Base-by-base conservation (phyloP, 2,888 invertebrate genomes). In the Drosophila koepferae region DNA sequence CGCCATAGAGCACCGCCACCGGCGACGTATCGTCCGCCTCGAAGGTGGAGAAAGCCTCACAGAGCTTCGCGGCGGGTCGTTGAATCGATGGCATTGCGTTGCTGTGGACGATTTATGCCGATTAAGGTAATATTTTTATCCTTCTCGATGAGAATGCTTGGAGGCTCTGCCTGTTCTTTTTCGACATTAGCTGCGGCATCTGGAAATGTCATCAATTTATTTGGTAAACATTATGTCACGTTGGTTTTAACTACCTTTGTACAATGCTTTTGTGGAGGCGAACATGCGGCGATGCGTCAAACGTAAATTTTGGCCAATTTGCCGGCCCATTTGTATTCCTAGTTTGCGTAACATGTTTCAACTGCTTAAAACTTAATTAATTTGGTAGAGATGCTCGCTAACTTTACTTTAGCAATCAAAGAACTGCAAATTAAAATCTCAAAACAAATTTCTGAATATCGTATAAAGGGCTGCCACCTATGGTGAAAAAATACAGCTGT, bases 41-140 rank as follows among this genome's bases (percentile, higher is more conserved):
- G 93, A 98, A 99, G 18, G 94, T 94, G 72, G 95, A 94, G 59
- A 99, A 95, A 0, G 97, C 97, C 38, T 95, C 94, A 5, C 94
- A 94, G 20, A 99, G 94, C 82, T 95, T 94, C 36, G 93, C 91
- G 0, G 97, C 95, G 4, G n/a, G 97, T 96, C 3, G 93, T 93
- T 38, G 94, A 94, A 90, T 98, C 95, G 0, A 99, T 94, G 82
- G 97, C 96, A 93, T 99, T 99, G 49, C 97, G 95, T 81, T 96
- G 96, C 40, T 95, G 94, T 12, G 97, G 97, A 14, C 98, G 94
- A 92, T 98, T 98, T 67, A 99, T 96, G n/a, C 96, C 98, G 63
- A 99, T 95, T 56, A 96, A 94, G 36, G 96, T 96, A 16, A 98
- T 94, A 28, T 94, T 92, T 10, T 95, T 95, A 70, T 95, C 94